Evolutionary conservation across 2,888 invertebrate species (phyloP), one percentile per base, ranked within the genome.

Genomic region (Amphipoea oculea): DNA sequence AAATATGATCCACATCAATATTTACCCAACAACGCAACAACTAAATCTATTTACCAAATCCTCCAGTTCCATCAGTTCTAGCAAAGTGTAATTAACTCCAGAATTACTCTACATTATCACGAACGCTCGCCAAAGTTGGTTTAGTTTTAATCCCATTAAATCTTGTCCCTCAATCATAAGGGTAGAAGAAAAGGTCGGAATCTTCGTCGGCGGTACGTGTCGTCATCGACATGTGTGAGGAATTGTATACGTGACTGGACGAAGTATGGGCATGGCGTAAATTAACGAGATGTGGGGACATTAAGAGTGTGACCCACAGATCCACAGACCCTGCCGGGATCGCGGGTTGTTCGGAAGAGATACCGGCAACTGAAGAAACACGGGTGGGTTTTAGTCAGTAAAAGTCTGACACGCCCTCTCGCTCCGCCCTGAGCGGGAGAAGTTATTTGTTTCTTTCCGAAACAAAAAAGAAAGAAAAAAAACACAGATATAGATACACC

Each of bases 131-230:
- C 75, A 14, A 77, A 82, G 76, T 74, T 40, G 78, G 72, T 86
- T 83, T 75, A 83, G 89, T 85, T 88, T 89, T 90, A 88, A 88
- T 88, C 87, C 87, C 73, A 89, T 89, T 89, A 85, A 88, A 89
- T 83, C 89, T 83, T 76, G 87, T 82, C 83, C 90, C 81, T 82
- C 89, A 79, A 90, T 90, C 90, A 83, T 89, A 83, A 76, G 78
- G 85, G 79, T 78, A 67, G 80, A 57, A 79, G 87, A 88, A 88
- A 88, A 90, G 85, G 89, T n/a, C 74, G 71, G 40, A 84, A 86
- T 82, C 87, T 86, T 82, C 77, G 87, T 84, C 68, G 70, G 76
- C 79, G 68, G 42, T 69, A 88, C 88, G 88, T 88, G 88, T 83
- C 54, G 68, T 77, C 87, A 81, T 81, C n/a, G 78, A 36, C 83